Percentiles rank a stretch among this genome's conserved stretches.
Conservation (phyloP, 2,797 vertebrate species). For the Avahi laniger region DNA sequence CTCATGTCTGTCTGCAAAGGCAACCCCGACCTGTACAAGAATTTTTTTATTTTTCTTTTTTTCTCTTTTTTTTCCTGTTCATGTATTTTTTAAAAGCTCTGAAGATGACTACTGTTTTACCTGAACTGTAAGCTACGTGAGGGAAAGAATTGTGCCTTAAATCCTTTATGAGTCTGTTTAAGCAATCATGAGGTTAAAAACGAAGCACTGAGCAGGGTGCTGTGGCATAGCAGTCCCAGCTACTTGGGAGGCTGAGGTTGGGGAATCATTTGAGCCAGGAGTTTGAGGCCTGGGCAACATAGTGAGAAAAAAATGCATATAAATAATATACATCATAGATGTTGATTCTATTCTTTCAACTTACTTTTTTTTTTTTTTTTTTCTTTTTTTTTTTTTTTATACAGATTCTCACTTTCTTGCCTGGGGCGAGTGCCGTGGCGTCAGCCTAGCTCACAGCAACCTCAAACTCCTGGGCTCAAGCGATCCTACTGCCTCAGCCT, state of each 20-base stretch:
- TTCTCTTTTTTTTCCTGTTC: background rate
- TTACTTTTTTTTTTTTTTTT: no score
- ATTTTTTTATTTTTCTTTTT: background rate
- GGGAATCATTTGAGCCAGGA: background rate
- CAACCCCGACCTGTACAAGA: background rate
- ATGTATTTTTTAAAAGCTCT: constrained; percentile 29
- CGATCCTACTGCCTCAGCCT: no score
- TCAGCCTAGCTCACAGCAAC: no score
- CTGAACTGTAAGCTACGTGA: background rate
- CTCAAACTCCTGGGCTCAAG: no score
- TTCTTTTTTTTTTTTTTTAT: no score
- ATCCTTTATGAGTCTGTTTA: constrained; percentile 11
- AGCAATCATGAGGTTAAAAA: constrained; percentile 35
- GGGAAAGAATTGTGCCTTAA: constrained; percentile 1
- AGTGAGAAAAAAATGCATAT: background rate
- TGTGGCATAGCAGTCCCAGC: background rate
- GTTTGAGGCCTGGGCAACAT: background rate
- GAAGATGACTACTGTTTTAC: background rate
- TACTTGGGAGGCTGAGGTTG: background rate
- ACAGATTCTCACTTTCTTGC: no score
- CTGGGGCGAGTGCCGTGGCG: no score
- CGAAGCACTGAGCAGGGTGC: background rate
- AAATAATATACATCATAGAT: constrained; percentile 25
- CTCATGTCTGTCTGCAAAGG: background rate
- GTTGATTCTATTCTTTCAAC: constrained; percentile 30